These are phyloP conservation scores for Limnephilus marmoratus DNA, from an alignment of 2,888 invertebrate species.

Conservation along the genomic window DNA sequence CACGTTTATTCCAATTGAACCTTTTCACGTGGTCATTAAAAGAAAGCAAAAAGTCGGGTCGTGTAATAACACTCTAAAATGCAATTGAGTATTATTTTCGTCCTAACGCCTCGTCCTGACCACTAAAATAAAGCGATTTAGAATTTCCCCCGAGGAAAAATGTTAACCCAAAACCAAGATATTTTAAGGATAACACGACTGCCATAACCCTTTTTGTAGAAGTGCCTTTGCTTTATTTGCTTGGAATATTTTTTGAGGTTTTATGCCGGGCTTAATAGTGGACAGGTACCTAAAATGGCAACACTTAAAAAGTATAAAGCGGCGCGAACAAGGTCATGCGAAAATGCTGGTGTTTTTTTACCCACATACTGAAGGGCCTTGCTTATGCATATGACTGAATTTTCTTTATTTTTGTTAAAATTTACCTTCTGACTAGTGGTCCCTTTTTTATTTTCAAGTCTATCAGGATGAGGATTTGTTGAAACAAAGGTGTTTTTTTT, in stretches of 20 bases:
- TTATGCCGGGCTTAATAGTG: neutral
- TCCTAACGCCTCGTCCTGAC: constrained; percentile 5
- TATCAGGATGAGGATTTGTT: neutral
- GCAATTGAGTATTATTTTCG: constrained; percentile 41
- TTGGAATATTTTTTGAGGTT: neutral
- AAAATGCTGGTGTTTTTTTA: constrained; percentile 6
- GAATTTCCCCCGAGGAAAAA: neutral
- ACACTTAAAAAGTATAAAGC: constrained; percentile 41
- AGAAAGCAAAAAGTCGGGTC: constrained; percentile 36
- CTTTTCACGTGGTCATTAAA: constrained; percentile 39
- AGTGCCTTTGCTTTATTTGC: neutral
- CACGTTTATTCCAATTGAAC: constrained; percentile 36
- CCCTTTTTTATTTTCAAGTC: neutral
- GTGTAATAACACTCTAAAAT: constrained; percentile 37
- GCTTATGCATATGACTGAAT: neutral
- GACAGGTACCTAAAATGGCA: constrained; percentile 44
- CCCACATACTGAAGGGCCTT: neutral
- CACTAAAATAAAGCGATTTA: neutral
- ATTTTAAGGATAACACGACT: neutral
- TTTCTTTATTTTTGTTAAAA: neutral
- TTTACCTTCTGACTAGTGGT: neutral
- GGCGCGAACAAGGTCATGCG: neutral
- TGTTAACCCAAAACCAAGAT: neutral
- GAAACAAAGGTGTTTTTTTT: neutral
- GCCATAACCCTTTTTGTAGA: neutral